These are phyloP conservation scores for Microtus oregoni DNA, from an alignment of 2,113 vertebrate species.

Conservation along the genomic window DNA sequence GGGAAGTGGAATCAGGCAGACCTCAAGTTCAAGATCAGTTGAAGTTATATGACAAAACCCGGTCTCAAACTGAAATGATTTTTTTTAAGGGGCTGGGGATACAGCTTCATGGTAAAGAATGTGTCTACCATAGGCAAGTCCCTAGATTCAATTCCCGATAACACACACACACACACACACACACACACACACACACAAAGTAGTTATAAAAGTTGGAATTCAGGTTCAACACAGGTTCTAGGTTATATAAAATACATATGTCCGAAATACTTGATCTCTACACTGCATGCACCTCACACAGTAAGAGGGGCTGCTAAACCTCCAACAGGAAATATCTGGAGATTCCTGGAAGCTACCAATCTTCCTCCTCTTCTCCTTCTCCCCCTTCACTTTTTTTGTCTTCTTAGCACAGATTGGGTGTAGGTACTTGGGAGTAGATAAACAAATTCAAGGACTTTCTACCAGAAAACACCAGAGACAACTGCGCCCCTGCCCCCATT, in stretches of 20 bases:
- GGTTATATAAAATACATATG: background rate
- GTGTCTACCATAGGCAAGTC: background rate
- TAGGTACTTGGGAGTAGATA: background rate
- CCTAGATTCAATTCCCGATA: background rate
- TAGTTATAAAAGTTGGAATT: background rate
- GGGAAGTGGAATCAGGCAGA: background rate
- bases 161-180: background rate
- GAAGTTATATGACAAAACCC: background rate
- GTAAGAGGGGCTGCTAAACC: background rate
- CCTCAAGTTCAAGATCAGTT: background rate
- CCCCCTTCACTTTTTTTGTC: background rate
- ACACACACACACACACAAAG: background rate
- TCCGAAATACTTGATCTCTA: background rate
- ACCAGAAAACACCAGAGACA: conserved; percentile 21
- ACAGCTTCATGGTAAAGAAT: background rate
- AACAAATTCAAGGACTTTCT: background rate
- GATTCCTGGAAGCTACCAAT: background rate
- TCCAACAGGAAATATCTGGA: too few relatives aligned
- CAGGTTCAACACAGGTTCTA: background rate
- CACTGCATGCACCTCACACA: rapidly evolving
- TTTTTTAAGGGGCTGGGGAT: background rate
- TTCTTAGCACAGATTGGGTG: background rate
- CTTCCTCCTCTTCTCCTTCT: background rate
- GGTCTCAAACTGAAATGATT: background rate
- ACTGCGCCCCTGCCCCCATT: too few relatives aligned